A percentile compares a stretch with the other conserved stretches of the same genome.
These are phyloP conservation scores for Sinodicranocentrus sp. DNA, from an alignment of 2,888 invertebrate genomes.

Conservation along the genomic window DNA sequence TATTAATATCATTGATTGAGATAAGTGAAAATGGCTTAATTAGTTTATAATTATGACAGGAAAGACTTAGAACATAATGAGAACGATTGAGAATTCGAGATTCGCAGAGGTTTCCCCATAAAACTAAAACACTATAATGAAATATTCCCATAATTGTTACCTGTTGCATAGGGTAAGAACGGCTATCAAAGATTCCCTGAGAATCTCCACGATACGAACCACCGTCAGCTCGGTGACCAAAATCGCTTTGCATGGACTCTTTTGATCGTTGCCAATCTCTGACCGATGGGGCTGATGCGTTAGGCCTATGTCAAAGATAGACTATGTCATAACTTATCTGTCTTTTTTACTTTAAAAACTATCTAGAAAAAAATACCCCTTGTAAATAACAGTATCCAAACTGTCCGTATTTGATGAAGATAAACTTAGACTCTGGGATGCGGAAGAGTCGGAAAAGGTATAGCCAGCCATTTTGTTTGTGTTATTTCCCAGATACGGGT, in stretches of 20 bases:
- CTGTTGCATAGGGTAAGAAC: slow-evolving; percentile 74
- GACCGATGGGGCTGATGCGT: slow-evolving; percentile 66
- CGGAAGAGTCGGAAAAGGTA: slow-evolving; percentile 69
- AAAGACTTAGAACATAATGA: no score
- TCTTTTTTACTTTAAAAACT: no score
- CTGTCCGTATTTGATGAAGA: slow-evolving; percentile 76
- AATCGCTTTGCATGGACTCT: slow-evolving; percentile 70
- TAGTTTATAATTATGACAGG: no score
- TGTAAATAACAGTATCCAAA: slow-evolving; percentile 76
- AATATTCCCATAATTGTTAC: no score
- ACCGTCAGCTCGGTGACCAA: slow-evolving; percentile 68
- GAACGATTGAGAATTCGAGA: no score
- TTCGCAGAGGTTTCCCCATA: no score
- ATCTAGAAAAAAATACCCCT: slow-evolving; percentile 74
- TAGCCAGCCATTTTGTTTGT: slow-evolving; percentile 70
- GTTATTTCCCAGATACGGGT: slow-evolving; percentile 12
- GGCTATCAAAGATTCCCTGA: slow-evolving; percentile 65
- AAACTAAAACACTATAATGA: no score
- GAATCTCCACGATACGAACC: slow-evolving; percentile 36
- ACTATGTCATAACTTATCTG: not conserved
- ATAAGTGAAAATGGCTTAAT: no score
- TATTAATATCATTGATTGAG: no score
- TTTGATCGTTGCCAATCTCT: slow-evolving; percentile 75
- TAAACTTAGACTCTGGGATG: slow-evolving; percentile 74
- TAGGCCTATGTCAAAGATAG: slow-evolving; percentile 14